phyloP scores from a whole-genome alignment of 1,140 invertebrate species.

The Heliothis virescens region DNA sequence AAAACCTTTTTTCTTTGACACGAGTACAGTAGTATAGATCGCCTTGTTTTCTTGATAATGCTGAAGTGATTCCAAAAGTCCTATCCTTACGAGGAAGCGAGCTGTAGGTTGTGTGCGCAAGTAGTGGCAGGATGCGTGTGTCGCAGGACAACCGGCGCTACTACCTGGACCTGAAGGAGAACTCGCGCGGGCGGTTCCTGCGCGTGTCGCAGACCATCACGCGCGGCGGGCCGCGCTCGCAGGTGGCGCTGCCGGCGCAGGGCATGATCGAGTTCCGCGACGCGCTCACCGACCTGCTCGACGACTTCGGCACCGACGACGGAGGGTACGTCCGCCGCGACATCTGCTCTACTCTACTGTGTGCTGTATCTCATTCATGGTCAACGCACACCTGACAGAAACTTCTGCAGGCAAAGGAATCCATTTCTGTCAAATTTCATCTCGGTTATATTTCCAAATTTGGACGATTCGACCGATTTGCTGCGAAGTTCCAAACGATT shows the following conservation, averaged over 20 bases:
- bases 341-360: background rate
- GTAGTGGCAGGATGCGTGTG: background rate
- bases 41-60: too few species aligned
- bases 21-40: background rate
- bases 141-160: slow-evolving; percentile 96
- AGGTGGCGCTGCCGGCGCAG: slow-evolving; percentile 98
- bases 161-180: slow-evolving; percentile 99
- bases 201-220: slow-evolving; percentile 98
- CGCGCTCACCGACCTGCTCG: slow-evolving; percentile 97
- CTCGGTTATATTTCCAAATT: too few species aligned
- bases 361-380: background rate
- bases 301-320: slow-evolving; percentile 98
- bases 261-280: slow-evolving; percentile 99
- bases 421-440: too few species aligned
- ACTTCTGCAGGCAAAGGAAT: too few species aligned
- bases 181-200: slow-evolving; percentile 97
- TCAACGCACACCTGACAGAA: too few species aligned
- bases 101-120: background rate
- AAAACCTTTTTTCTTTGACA: too few species aligned
- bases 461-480: too few species aligned
- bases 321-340: slow-evolving; percentile 87
- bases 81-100: too few species aligned
- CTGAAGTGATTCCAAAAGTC: too few species aligned
- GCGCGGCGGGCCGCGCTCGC: slow-evolving; percentile 95
- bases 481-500: too few species aligned